phyloP scores from a whole-genome alignment of 2,113 vertebrate species.

The Leucoraja erinaceus region DNA sequence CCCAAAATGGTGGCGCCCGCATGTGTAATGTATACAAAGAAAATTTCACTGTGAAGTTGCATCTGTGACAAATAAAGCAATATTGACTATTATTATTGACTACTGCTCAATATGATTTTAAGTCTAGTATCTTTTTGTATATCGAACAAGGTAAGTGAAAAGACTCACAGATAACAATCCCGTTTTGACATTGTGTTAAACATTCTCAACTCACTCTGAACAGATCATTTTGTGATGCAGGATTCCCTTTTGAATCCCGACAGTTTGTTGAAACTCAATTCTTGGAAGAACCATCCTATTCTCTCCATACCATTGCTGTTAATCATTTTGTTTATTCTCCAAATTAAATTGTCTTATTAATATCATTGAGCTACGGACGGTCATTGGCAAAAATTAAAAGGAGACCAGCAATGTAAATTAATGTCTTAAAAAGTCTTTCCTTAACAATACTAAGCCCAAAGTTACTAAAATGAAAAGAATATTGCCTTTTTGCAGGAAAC shows the following conservation, averaged over 20 bases:
- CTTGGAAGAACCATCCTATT: background rate
- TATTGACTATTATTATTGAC: too few species aligned
- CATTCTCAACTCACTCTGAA: background rate
- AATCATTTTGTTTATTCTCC: background rate
- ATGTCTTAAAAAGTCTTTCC: background rate
- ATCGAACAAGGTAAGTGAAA: background rate
- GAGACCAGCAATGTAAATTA: background rate
- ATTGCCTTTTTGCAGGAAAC: background rate
- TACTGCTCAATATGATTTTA: background rate
- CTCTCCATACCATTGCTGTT: background rate
- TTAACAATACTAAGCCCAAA: too few species aligned
- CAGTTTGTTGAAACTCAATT: background rate
- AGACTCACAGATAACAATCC: background rate
- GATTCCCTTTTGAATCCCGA: background rate
- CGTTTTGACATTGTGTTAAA: background rate
- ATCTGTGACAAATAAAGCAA: too few species aligned
- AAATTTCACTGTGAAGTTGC: too few species aligned
- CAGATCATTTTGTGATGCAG: background rate
- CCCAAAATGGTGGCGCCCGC: too few species aligned
- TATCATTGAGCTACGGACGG: background rate
- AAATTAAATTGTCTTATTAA: background rate
- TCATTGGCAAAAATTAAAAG: too few species aligned
- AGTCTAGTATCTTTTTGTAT: too few species aligned
- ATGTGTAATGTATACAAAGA: too few species aligned
- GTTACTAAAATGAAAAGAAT: background rate